phyloP scores from a whole-genome alignment of 2,888 invertebrate species.

The Monoplex corrugatus region DNA sequence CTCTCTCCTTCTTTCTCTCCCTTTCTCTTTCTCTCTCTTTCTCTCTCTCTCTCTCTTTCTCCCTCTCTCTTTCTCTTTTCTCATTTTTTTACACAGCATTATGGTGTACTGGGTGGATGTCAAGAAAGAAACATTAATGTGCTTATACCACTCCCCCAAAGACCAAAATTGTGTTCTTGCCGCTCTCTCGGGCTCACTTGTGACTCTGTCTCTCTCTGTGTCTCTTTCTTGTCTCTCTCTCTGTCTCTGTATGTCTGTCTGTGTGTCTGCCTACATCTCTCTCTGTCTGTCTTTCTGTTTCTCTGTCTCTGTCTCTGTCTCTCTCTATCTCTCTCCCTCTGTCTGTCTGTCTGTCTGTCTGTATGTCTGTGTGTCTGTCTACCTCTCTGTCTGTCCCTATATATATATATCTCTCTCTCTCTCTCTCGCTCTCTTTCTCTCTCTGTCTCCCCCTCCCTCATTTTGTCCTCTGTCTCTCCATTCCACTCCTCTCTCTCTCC shows the following conservation, averaged over 20 bases:
- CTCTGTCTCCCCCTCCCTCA: not conserved
- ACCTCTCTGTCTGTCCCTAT: not conserved
- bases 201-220: not conserved
- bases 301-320: not conserved
- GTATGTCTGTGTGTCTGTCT: not conserved
- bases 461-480: not conserved
- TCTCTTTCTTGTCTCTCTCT: not conserved
- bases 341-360: too few species aligned
- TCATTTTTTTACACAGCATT: too few species aligned
- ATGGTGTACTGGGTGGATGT: too few species aligned
- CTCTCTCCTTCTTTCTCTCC: not conserved
- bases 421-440: not conserved
- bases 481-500: not conserved
- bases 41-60: not conserved
- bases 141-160: too few species aligned
- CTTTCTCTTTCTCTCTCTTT: not conserved
- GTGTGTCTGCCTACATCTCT: not conserved
- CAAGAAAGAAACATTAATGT: too few species aligned
- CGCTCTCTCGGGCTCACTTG: too few species aligned
- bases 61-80: not conserved
- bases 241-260: not conserved
- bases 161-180: too few species aligned
- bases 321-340: too few species aligned
- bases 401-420: not conserved
- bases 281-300: not conserved